Percentiles rank a stretch among this genome's conserved stretches.
These are phyloP conservation scores for Centrocercus urophasianus DNA, from an alignment of 2,113 vertebrate species.

Conservation along the genomic window DNA sequence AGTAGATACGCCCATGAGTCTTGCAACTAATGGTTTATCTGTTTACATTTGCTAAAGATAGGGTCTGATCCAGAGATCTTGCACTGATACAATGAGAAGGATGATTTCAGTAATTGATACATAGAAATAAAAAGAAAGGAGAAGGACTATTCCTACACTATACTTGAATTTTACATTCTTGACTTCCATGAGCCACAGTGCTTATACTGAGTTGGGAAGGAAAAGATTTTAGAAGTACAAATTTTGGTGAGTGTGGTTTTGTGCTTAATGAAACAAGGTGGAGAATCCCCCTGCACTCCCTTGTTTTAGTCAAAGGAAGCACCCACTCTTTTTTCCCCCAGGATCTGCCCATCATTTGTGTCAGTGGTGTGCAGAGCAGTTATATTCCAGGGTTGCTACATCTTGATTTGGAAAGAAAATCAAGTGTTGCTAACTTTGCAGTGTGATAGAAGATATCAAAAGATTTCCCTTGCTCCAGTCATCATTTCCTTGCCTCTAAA, in stretches of 20 bases:
- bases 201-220: neutral
- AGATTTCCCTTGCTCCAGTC: fast-evolving
- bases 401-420: neutral
- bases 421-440: neutral
- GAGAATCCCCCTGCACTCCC: neutral
- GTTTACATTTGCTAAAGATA: neutral
- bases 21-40: neutral
- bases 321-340: neutral
- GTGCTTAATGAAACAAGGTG: neutral
- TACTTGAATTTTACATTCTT: neutral
- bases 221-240: neutral
- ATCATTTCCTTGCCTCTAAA: neutral
- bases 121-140: neutral
- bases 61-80: neutral
- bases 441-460: fast-evolving
- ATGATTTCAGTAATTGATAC: neutral
- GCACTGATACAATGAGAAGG: neutral
- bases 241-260: neutral
- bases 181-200: neutral
- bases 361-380: neutral
- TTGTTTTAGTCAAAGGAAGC: neutral
- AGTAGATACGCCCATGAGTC: neutral
- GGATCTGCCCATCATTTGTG: neutral
- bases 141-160: neutral
- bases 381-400: neutral